A percentile compares a stretch with the other conserved stretches of the same genome.
Evolutionary conservation across 2,888 invertebrate genomes (phyloP).

Genomic region (Harpalus rubripes): DNA sequence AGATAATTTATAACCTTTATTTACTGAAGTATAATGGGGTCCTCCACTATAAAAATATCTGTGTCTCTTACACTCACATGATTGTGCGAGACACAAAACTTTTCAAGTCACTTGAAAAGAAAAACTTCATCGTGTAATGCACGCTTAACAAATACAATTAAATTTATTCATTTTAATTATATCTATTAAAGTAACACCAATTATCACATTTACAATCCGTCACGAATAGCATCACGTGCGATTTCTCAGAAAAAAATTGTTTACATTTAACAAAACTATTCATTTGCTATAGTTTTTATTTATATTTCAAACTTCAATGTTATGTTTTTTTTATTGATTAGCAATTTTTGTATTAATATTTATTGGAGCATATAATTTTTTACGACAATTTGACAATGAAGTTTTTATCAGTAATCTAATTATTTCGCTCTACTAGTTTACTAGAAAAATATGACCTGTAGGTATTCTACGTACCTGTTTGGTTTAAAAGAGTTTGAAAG

Average conservation of each 20-base stretch:
- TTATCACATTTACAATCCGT: conserved; percentile 1
- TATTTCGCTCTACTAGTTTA: background rate
- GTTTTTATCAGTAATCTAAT: conserved; percentile 3
- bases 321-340: conserved; percentile 18
- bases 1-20: no score
- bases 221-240: conserved; percentile 7
- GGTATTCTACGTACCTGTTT: background rate
- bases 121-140: no score
- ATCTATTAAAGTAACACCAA: background rate
- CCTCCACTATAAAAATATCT: no score
- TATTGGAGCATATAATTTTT: conserved; percentile 14
- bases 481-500: background rate
- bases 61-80: no score
- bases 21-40: no score
- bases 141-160: background rate
- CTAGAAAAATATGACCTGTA: background rate
- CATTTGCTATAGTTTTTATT: conserved; percentile 5
- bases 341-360: conserved; percentile 18
- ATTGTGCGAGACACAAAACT: no score
- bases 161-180: background rate
- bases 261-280: conserved; percentile 17
- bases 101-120: no score
- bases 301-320: conserved; percentile 8
- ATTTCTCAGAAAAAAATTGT: conserved; percentile 11
- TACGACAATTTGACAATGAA: background rate